Base-by-base conservation (phyloP, 2,113 vertebrate genomes). In the Orycteropus afer region DNA sequence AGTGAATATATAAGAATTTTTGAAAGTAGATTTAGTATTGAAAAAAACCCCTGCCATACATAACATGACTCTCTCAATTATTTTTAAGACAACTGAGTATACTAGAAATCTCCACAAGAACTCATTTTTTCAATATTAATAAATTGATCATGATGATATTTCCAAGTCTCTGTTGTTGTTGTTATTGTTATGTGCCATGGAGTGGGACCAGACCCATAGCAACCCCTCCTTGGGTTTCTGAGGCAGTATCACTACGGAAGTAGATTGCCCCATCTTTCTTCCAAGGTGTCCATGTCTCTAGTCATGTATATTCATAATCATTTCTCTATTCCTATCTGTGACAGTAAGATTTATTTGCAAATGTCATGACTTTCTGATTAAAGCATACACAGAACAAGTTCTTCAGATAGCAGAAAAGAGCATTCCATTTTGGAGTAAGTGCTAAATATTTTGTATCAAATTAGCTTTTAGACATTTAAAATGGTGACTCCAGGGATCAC, bases 291-390 rank as follows among this genome's bases (percentile, higher is more conserved):
- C n/a, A n/a, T n/a, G 85, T 40, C 12, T 79, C n/a, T 73, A 51
- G 0, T 65, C 67, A 78, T 71, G 5, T 37, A 34, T 80, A 65
- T 57, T 87, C 17, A 84, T 84, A 79, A 82, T 73, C 59, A 53
- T 86, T 92, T 83, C 47, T 94, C 82, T 42, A 74, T 65, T 89
- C 57, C 71, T 82, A 94, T 12, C 51, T 63, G 9, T 65, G 63
- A 93, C 45, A 87, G 53, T 85, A 77, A 88, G 88, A 81, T 94
- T 49, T 85, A 61, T 89, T 89, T 94, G 89, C 40, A 93, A 93
- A 91, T 91, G 74, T 42, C 59, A 86, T 79, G n/a, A 22, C 32
- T 89, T 93, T 82, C 47, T 94, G 59, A 95, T 95, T 90, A 80
- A 95, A 79, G 37, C 3, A 29, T 47, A 22, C 14, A 81, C 0